Base-by-base conservation (phyloP, 2,113 vertebrate species). In the Mugil cephalus region DNA sequence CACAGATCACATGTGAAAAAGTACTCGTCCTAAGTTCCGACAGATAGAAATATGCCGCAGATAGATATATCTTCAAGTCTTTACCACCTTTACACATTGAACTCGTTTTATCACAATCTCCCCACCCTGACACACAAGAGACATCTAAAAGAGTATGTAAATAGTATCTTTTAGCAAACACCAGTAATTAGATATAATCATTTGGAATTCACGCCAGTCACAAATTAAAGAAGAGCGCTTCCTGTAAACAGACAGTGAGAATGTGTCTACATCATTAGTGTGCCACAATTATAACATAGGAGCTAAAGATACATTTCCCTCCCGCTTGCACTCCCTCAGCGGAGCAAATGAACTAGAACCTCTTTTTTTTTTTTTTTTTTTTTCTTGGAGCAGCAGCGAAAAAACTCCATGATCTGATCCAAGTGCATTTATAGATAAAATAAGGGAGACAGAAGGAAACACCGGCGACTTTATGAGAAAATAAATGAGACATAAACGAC, bases 191-290 rank as follows among this genome's bases (percentile, higher is more conserved):
- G 89, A 89, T 88, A 87, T 86, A 88, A 62, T 85, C 88, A 86
- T 86, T 84, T 86, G 87, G 90, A 82, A 79, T 89, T 89, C 79
- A 70, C 82, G 74, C 84, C 75, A 83, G 79, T 90, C 67, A 64
- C 83, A 90, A 91, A 90, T 91, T 87, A 91, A 91, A 91, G 89
- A 91, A 87, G 84, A 90, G 80, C 54, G 84, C 82, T 91, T 91
- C 86, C 90, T 90, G 88, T 91, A 89, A 89, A 92, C 91, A 90
- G 85, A 88, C 79, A 87, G 85, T 63, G 83, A 90, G 83, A 91
- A 92, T 84, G 87, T 89, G 86, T 92, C 87, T 91, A 91, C 89
- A 92, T 93, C 88, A 90, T 92, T 93, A 93, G 89, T 62, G 83
- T 76, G 84, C 90, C 92, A 89, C 88, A 93, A 93, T 93, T 93